These are phyloP conservation scores for Hetaerina americana DNA, from an alignment of 1,140 invertebrate species.

Conservation along the genomic window DNA sequence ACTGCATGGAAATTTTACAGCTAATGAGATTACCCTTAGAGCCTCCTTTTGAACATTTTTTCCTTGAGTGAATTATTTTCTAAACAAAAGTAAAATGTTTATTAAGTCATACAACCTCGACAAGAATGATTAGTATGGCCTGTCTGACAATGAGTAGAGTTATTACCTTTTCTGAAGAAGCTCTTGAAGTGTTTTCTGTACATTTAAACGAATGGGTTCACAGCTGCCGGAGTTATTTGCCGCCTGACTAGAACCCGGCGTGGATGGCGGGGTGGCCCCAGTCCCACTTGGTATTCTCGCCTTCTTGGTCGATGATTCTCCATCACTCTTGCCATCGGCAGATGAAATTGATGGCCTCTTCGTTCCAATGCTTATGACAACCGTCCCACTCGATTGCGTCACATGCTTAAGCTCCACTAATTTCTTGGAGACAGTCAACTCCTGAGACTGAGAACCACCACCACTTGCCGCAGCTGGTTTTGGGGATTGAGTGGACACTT, in stretches of 20 bases:
- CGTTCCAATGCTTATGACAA: neutral
- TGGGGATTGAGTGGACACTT: neutral
- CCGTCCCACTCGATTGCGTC: conserved; percentile 5
- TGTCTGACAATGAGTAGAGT: too few species aligned
- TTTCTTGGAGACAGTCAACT: neutral
- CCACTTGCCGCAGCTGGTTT: neutral
- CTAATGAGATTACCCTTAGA: too few species aligned
- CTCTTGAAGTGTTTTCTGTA: conserved; percentile 57
- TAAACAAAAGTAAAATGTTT: too few species aligned
- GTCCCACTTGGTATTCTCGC: neutral
- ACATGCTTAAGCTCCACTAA: conserved; percentile 13
- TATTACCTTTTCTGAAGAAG: conserved; percentile 11
- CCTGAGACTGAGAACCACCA: neutral
- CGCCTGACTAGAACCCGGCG: conserved; percentile 31
- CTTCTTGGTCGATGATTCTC: neutral
- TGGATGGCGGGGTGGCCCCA: conserved; percentile 9
- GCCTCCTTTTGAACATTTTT: too few species aligned
- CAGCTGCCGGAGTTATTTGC: neutral
- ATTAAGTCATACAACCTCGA: conserved; percentile 6
- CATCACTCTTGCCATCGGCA: neutral
- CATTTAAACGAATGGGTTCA: conserved; percentile 60
- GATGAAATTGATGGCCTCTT: neutral
- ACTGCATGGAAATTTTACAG: too few species aligned
- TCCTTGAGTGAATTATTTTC: too few species aligned
- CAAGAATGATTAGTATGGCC: too few species aligned